Conservation (phyloP, 2,888 invertebrate species). For the Sinohyriopsis cumingii region DNA sequence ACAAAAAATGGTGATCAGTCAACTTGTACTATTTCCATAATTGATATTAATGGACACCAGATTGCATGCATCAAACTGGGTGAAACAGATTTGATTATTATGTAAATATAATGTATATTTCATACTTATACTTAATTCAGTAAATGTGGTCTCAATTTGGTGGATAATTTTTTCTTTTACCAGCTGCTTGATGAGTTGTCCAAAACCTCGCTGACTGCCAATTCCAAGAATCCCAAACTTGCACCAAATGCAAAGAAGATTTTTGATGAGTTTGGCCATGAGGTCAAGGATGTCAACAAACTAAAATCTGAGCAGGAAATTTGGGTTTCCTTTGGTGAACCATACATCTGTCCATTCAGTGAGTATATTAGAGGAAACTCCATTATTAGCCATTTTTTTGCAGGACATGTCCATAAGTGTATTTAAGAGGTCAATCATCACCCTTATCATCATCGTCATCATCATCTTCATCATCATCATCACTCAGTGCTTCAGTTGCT, state of each 20-base stretch:
- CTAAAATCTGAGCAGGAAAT: constrained; percentile 65
- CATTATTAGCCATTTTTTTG: neutral
- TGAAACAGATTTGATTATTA: too few species aligned
- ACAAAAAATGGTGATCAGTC: too few species aligned
- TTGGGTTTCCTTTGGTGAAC: constrained; percentile 70
- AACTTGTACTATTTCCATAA: too few species aligned
- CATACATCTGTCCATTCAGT: constrained; percentile 69
- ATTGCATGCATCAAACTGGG: too few species aligned
- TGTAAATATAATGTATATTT: too few species aligned
- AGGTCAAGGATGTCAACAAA: constrained; percentile 58
- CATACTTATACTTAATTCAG: too few species aligned
- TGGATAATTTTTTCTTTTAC: constrained; percentile 6
- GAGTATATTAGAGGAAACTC: constrained; percentile 29
- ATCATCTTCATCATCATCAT: neutral
- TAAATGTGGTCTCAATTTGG: too few species aligned
- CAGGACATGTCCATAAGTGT: too few species aligned
- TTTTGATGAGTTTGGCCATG: constrained; percentile 62
- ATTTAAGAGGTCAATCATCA: neutral
- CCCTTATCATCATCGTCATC: neutral
- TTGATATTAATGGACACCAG: too few species aligned
- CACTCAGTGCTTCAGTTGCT: too few species aligned
- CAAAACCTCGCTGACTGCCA: constrained; percentile 35
- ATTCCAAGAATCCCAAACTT: constrained; percentile 57
- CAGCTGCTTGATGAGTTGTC: constrained; percentile 68
- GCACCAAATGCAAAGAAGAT: constrained; percentile 64